Conservation (phyloP, 2,113 vertebrate species). For the Desmodus rotundus region DNA sequence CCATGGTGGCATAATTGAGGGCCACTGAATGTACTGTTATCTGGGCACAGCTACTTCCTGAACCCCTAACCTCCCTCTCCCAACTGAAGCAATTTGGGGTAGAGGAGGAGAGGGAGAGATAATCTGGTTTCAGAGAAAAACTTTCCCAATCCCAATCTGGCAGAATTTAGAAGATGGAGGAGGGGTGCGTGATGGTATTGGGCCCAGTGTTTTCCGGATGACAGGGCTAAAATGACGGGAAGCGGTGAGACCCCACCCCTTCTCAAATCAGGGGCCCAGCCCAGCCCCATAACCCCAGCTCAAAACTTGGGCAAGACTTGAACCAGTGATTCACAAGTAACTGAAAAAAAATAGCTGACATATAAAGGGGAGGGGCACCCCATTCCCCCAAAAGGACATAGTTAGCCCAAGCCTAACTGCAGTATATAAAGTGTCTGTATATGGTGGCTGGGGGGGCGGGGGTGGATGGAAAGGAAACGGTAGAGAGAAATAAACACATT, state of each 20-base stretch:
- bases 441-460: too few relatives aligned
- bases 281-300: constrained; percentile 31
- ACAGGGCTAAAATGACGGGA: neutral
- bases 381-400: neutral
- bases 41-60: constrained; percentile 27
- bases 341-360: constrained; percentile 41
- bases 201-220: neutral
- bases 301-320: constrained; percentile 59
- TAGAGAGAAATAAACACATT: constrained; percentile 26
- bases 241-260: neutral
- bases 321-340: constrained; percentile 63
- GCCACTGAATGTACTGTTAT: constrained; percentile 15
- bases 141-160: constrained; percentile 60
- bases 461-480: neutral
- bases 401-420: neutral
- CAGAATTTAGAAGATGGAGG: constrained; percentile 46
- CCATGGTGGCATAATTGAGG: neutral
- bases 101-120: neutral
- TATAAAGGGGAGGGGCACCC: neutral
- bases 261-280: constrained; percentile 32
- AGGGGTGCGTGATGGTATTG: neutral
- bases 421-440: neutral
- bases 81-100: neutral
- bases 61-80: neutral
- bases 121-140: constrained; percentile 67